These are phyloP conservation scores for Vulpes vulpes DNA, from an alignment of 2,113 vertebrate species.

Conservation along the genomic window DNA sequence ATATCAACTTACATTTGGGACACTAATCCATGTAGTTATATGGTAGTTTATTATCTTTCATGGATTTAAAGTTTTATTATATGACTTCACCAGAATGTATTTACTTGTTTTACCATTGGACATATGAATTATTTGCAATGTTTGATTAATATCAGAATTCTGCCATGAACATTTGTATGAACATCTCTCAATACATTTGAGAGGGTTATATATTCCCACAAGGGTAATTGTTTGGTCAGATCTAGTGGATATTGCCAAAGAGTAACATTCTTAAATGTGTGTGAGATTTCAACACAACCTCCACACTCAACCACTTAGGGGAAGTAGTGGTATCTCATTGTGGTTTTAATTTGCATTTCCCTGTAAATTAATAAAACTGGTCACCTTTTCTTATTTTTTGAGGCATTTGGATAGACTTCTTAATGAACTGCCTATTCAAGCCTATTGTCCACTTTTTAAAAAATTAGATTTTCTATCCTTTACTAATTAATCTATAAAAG, in stretches of 20 bases:
- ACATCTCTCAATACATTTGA: not conserved
- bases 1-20: not conserved
- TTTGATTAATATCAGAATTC: constrained; percentile 2
- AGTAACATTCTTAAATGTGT: not conserved
- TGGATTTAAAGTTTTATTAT: not conserved
- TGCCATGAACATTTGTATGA: not conserved
- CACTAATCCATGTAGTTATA: not conserved
- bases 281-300: not conserved
- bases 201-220: not conserved
- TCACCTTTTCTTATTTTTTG: not conserved
- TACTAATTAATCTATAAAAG: not conserved
- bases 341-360: not conserved
- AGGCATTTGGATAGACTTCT: not conserved
- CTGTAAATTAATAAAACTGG: not conserved
- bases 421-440: not conserved
- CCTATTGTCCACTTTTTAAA: not conserved
- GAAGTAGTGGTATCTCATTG: not conserved
- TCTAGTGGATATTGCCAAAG: not conserved
- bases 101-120: not conserved
- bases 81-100: not conserved
- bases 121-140: not conserved
- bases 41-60: not conserved
- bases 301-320: not conserved
- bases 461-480: not conserved
- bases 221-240: not conserved